Conservation (phyloP, 2,888 invertebrate genomes). For the Lumbricus terrestris region DNA sequence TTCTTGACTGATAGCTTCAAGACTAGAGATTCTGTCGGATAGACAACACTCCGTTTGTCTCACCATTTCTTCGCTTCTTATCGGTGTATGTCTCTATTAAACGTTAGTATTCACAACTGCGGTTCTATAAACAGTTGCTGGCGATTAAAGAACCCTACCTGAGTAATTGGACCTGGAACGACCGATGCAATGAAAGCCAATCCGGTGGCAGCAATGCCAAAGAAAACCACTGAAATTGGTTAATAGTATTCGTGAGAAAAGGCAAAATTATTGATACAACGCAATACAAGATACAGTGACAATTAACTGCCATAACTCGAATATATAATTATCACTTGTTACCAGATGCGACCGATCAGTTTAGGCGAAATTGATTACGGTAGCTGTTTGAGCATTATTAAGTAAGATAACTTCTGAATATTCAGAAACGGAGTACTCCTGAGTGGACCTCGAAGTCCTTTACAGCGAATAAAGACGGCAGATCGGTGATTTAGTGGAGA, state of each 20-base stretch:
- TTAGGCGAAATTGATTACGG: too few species aligned
- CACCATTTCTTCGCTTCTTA: not conserved
- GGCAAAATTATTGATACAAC: not conserved
- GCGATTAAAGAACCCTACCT: not conserved
- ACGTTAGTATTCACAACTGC: not conserved
- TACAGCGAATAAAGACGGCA: not conserved
- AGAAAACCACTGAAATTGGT: slow-evolving; percentile 13
- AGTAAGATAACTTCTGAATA: too few species aligned
- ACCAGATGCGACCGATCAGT: too few species aligned
- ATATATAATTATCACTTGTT: too few species aligned
- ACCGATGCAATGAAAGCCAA: slow-evolving; percentile 13
- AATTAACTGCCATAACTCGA: too few species aligned
- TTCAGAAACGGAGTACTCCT: too few species aligned
- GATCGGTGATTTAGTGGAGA: not conserved
- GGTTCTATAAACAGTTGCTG: not conserved
- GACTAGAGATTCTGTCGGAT: too few species aligned
- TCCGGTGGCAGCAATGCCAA: slow-evolving; percentile 20
- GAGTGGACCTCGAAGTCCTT: too few species aligned
- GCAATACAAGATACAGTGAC: not conserved
- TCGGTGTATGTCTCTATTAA: not conserved
- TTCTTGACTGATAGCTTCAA: not conserved
- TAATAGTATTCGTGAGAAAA: not conserved
- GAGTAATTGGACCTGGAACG: slow-evolving; percentile 18
- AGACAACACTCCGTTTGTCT: not conserved
- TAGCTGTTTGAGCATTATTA: too few species aligned